phyloP scores from a whole-genome alignment of 2,113 vertebrate genomes.

The Pelobates fuscus region DNA sequence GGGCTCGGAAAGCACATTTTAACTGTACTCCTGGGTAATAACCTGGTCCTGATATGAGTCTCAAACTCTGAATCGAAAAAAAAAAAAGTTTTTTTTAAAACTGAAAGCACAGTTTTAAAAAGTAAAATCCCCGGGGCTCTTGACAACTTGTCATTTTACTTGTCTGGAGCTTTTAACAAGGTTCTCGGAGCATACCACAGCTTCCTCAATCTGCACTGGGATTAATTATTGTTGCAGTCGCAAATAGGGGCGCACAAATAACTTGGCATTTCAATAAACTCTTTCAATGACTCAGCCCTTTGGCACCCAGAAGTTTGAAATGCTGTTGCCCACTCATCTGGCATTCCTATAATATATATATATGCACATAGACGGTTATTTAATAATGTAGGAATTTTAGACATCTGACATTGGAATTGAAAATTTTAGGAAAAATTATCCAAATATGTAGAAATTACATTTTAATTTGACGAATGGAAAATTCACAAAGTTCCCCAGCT shows the following conservation, averaged over 20 bases:
- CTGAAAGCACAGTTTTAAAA: not conserved
- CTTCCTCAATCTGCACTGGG: conserved; percentile 15
- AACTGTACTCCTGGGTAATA: conserved; percentile 13
- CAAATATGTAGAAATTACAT: no score
- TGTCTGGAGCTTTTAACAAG: not conserved
- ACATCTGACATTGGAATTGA: no score
- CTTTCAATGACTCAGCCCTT: no score
- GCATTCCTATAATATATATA: no score
- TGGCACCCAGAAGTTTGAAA: no score
- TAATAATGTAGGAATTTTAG: no score
- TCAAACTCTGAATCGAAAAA: not conserved
- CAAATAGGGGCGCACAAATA: not conserved
- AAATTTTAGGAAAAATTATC: no score
- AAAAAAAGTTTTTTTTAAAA: not conserved
- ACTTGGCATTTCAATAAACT: no score
- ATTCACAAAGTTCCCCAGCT: no score
- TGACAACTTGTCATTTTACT: not conserved
- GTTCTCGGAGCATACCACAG: not conserved
- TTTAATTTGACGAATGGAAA: no score
- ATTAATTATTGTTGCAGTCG: conserved; percentile 10
- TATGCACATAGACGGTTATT: no score
- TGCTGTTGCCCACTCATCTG: not conserved
- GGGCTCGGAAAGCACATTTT: not conserved
- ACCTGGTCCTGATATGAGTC: not conserved
- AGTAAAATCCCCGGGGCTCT: not conserved